Conservation (phyloP, 2,113 vertebrate genomes). For the Corythaeola cristata region DNA sequence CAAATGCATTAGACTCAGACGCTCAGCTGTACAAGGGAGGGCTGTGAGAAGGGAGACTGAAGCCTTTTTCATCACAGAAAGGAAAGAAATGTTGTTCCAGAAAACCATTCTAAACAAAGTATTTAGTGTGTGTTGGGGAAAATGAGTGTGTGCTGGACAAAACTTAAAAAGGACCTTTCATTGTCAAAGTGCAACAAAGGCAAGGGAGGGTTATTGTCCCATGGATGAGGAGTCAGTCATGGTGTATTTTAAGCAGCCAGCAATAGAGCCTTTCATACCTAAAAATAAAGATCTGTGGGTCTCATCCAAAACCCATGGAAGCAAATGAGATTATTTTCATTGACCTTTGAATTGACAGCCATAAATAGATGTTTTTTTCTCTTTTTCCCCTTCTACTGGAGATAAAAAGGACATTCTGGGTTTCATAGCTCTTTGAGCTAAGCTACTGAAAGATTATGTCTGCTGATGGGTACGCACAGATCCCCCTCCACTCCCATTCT, state of each 20-base stretch:
- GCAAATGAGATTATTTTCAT: background rate
- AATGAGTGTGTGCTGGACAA: background rate
- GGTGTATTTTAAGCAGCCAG: conserved; percentile 28
- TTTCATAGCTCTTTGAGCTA: background rate
- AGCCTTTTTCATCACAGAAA: background rate
- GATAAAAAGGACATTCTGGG: background rate
- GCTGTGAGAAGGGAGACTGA: background rate
- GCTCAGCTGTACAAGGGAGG: background rate
- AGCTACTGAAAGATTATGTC: background rate
- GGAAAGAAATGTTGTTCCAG: background rate
- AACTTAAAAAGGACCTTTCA: conserved; percentile 29
- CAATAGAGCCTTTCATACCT: conserved; percentile 54
- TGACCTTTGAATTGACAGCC: conserved; percentile 48
- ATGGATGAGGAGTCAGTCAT: background rate
- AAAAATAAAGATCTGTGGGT: conserved; percentile 63
- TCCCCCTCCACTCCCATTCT: background rate
- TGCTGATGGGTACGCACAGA: background rate
- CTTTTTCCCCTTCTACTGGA: background rate
- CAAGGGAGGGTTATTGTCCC: background rate
- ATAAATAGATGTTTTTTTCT: background rate
- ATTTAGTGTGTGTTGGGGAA: background rate
- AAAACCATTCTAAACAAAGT: background rate
- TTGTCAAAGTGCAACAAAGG: background rate
- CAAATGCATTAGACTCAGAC: background rate
- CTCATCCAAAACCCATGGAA: background rate